Conservation (phyloP, 2,113 vertebrate genomes). For the Sprattus sprattus region DNA sequence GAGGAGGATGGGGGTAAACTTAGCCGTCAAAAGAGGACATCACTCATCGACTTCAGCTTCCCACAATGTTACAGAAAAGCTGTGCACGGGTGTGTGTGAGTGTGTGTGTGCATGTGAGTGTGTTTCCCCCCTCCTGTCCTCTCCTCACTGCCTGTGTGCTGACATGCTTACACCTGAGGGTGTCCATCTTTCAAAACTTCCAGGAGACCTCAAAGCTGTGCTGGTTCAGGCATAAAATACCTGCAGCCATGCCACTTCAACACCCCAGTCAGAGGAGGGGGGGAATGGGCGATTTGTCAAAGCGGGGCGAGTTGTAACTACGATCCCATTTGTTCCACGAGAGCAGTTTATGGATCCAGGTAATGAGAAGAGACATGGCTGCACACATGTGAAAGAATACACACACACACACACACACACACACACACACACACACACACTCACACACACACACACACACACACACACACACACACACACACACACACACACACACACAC, state of each 20-base stretch:
- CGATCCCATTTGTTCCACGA: conserved; percentile 34
- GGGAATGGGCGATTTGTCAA: conserved; percentile 38
- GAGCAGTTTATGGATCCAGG: conserved; percentile 22
- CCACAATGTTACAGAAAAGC: conserved; percentile 62
- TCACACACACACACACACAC: conserved; percentile 21
- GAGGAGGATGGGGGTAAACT: conserved; percentile 46
- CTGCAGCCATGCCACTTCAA: conserved; percentile 43
- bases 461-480: background rate
- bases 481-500: conserved; percentile 2
- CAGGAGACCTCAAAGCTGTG: conserved; percentile 42
- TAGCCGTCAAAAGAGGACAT: conserved; percentile 70
- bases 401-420: conserved; percentile 21
- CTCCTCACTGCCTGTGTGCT: conserved; percentile 62
- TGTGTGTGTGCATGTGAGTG: conserved; percentile 44
- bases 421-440: conserved; percentile 22
- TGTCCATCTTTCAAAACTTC: conserved; percentile 51
- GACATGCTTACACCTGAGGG: conserved; percentile 68
- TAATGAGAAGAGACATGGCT: conserved; percentile 33
- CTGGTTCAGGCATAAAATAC: conserved; percentile 45
- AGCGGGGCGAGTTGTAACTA: conserved; percentile 38
- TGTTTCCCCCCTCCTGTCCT: background rate
- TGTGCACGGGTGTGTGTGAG: conserved; percentile 9
- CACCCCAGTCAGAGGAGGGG: conserved; percentile 37
- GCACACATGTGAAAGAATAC: conserved; percentile 4
- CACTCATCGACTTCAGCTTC: conserved; percentile 58